Evolutionary conservation across 2,113 vertebrate genomes (phyloP), one percentile per base, ranked within the genome.

Genomic region (Alligator sinensis): DNA sequence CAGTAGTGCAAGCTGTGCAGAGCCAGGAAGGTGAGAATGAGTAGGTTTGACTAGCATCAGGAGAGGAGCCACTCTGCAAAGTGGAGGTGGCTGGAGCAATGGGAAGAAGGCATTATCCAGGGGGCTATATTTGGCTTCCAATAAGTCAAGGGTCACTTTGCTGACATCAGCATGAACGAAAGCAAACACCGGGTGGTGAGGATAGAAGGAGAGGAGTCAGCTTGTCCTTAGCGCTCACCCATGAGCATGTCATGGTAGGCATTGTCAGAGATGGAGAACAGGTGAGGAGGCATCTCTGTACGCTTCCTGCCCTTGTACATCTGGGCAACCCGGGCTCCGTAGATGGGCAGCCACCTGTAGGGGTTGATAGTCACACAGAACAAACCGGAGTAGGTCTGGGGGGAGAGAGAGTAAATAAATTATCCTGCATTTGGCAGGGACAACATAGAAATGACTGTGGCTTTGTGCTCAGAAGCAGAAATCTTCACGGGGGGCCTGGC

Each of bases 331-430:
- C n/a, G 63, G 62, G 80, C 14, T 9, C 95, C 80, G 0, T 88
- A 95, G 94, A 91, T 92, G 77, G 95, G 97, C 84, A 97, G 96
- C 97, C 97, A 97, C 89, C 82, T 92, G 86, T 96, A 98, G 25
- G 97, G 95, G 94, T 95, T 97, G 91, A 95, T 76, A 30, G 97
- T 96, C 80, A 93, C 72, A 3, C 96, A 97, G 94, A 97, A 95
- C 60, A 98, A 89, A 16, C 96, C 96, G 0, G 92, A 96, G 79
- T 94, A 97, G 77, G 95, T 97, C 96, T 97, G 86, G 34, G 5
- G n/a, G 47, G 60, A 87, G 34, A 19, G 11, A 82, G 62, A 34
- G 58, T 17, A 34, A 93, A 81, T 34, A 16, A 15, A 4, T 57
- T 12, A 25, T 59, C 30, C 27, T 77, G 6, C 34, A 38, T 14